Conservation (phyloP, 2,113 vertebrate species). For the Herpailurus yagouaroundi region DNA sequence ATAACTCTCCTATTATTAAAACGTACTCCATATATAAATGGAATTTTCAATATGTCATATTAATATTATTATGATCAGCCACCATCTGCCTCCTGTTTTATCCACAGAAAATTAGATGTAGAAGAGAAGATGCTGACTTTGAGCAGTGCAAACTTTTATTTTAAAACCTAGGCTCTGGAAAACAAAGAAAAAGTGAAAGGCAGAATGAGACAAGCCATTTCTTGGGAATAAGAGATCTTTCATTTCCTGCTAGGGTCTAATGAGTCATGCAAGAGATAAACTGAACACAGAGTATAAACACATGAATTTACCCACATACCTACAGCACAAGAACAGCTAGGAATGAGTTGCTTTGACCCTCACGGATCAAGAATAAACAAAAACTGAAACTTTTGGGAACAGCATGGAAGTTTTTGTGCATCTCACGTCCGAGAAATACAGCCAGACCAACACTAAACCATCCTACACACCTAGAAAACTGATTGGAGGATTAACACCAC, state of each 20-base stretch:
- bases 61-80: not conserved
- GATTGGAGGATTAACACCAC: too few species aligned
- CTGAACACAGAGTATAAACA: not conserved
- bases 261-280: not conserved
- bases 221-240: not conserved
- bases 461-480: too few species aligned
- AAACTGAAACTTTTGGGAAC: not conserved
- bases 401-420: too few species aligned
- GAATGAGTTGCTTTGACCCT: not conserved
- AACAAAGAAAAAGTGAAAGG: not conserved
- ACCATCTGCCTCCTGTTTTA: not conserved
- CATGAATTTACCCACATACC: not conserved
- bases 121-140: not conserved
- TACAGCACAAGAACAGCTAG: not conserved
- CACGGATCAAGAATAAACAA: not conserved
- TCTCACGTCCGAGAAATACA: too few species aligned
- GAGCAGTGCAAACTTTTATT: not conserved
- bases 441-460: too few species aligned
- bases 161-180: not conserved
- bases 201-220: not conserved
- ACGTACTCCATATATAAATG: not conserved
- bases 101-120: not conserved
- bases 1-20: not conserved
- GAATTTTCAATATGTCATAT: slow-evolving; percentile 39
- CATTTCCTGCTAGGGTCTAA: not conserved